Conservation (phyloP, 2,888 invertebrate genomes). For the Lasioglossum marginatum region DNA sequence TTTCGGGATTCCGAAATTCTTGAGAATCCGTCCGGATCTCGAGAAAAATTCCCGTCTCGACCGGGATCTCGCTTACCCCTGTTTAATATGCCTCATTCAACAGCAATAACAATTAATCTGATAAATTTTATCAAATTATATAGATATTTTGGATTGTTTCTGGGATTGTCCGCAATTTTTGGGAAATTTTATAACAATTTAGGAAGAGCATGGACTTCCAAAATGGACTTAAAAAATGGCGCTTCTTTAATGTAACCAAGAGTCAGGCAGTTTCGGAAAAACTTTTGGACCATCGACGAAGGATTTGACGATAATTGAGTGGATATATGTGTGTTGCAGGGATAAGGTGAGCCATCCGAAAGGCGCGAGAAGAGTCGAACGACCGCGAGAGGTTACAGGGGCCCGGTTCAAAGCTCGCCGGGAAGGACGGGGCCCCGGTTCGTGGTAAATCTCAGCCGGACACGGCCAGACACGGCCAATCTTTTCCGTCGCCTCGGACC, state of each 20-base stretch:
- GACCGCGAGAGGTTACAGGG: constrained; percentile 65
- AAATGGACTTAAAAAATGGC: background rate
- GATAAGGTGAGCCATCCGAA: constrained; percentile 36
- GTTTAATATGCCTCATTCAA: no score
- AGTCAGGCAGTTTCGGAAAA: background rate
- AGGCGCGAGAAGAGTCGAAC: constrained; percentile 62
- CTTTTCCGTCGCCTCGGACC: constrained; percentile 33
- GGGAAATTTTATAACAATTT: no score
- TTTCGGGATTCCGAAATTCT: no score
- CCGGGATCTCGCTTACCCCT: no score
- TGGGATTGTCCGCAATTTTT: no score
- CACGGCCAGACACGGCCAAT: constrained; percentile 25
- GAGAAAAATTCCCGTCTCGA: no score
- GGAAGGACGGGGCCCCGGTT: constrained; percentile 61
- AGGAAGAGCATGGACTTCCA: no score
- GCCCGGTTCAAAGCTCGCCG: constrained; percentile 66
- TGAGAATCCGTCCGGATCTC: no score
- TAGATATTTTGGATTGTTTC: no score
- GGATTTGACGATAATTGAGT: background rate
- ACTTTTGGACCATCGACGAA: background rate
- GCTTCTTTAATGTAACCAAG: background rate
- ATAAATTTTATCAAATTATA: no score
- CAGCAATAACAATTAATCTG: no score
- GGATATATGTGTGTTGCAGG: constrained; percentile 16
- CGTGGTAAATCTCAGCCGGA: constrained; percentile 54